Evolutionary conservation across 2,113 vertebrate species (phyloP).

Genomic region (Vombatus ursinus): DNA sequence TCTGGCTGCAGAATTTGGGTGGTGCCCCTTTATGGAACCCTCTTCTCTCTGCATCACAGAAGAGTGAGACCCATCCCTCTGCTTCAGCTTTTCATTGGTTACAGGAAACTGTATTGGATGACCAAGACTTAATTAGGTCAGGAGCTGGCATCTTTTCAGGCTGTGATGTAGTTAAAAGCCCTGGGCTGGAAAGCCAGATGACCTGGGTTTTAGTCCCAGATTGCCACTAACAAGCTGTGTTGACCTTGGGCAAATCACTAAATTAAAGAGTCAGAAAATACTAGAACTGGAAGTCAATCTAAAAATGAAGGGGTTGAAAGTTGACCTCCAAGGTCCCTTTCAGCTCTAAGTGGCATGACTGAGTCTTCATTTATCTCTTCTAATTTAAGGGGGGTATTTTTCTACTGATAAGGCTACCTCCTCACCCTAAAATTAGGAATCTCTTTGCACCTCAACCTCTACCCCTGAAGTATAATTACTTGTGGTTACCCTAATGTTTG

Average conservation of each 20-base stretch:
- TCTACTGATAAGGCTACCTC: neutral
- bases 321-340: conserved; percentile 15
- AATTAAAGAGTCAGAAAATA: neutral
- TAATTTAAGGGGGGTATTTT: conserved; percentile 2
- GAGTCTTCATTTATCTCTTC: conserved; percentile 13
- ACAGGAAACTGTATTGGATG: neutral
- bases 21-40: neutral
- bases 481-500: conserved; percentile 42
- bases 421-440: conserved; percentile 17
- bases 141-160: conserved; percentile 32
- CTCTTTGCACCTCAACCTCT: neutral
- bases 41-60: conserved; percentile 9
- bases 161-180: conserved; percentile 23
- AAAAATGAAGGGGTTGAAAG: neutral
- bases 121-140: conserved; percentile 12
- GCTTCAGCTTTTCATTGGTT: neutral
- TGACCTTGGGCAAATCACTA: conserved; percentile 24
- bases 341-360: conserved; percentile 16
- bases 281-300: neutral
- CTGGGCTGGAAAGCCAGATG: conserved; percentile 21
- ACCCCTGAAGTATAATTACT: conserved; percentile 29
- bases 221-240: conserved; percentile 23
- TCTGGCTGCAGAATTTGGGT: neutral
- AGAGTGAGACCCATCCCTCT: neutral
- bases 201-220: neutral